Conservation (phyloP, 2,888 invertebrate genomes). For the Drosophila pullipes region DNA sequence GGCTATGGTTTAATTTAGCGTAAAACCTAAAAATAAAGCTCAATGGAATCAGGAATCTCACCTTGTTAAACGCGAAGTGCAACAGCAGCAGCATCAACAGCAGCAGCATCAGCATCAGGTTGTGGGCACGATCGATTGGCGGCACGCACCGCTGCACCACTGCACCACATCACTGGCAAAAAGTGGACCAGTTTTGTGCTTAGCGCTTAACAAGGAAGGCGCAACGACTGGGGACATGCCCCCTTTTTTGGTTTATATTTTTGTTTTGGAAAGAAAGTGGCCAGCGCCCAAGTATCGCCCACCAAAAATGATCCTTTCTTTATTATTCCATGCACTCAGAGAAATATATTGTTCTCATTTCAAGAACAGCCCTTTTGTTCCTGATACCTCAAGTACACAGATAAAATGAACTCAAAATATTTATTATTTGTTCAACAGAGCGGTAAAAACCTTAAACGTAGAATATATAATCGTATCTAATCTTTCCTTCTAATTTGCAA, state of each 20-base stretch:
- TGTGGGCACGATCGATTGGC: conserved; percentile 54
- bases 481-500: too few species aligned
- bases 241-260: conserved; percentile 1
- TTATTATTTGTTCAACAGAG: too few species aligned
- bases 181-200: conserved; percentile 63
- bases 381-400: too few species aligned
- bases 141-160: conserved; percentile 53
- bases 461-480: too few species aligned
- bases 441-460: too few species aligned
- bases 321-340: conserved; percentile 8
- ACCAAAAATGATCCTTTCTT: conserved; percentile 36
- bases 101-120: conserved; percentile 19
- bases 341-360: neutral
- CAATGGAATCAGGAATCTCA: conserved; percentile 44
- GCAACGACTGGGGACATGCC: conserved; percentile 48
- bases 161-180: conserved; percentile 1
- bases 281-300: conserved; percentile 25
- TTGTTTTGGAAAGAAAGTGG: conserved; percentile 62
- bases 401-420: too few species aligned
- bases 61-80: conserved; percentile 31
- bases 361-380: neutral
- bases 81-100: conserved; percentile 10
- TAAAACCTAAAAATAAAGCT: conserved; percentile 68
- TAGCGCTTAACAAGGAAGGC: conserved; percentile 80
- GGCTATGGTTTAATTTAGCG: conserved; percentile 74